Evolutionary conservation across 2,113 vertebrate species (phyloP), one percentile per base, ranked within the genome.

Genomic region (Amphiprion percula): DNA sequence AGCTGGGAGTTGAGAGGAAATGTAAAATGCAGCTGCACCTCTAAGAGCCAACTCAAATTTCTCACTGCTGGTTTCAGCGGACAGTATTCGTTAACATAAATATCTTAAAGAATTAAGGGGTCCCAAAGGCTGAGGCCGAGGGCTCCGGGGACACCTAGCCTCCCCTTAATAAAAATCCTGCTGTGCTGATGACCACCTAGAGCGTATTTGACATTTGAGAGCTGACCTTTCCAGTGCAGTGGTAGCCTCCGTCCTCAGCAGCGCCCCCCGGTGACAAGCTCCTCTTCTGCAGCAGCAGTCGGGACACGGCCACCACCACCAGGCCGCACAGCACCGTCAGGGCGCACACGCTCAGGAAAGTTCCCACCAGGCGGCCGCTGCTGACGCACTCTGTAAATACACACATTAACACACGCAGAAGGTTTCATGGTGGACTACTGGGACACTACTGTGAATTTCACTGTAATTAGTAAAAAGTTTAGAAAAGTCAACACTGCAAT

Each of bases 271-370:
- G 94, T 84, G 94, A 91, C 85, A 84, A 82, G 74, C 56, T 83
- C 89, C 93, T 95, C 63, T 95, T 96, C 58, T 96, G 94, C 72
- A 99, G 93, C 80, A 97, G 91, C 59, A 97, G 94, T 47, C 96
- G 95, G 70, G 96, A 95, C 86, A 97, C 94, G 19, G 97, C 95
- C 74, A 99, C 95, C 91, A 96, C 91, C 77, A 97, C 95, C 87
- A 99, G 90, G 4, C 98, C 98, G 0, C 97, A 96, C 61, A 98
- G 91, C 91, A 99, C 94, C 0, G 98, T 99, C 79, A 98, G 92
- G 67, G 96, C 96, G 82, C 96, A 97, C 78, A 97, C 96, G 55
- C 97, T 96, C 87, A 97, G 95, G 95, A 99, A 99, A 50, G 96
- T 97, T 85, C 95, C 95, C 8, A 98, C 92, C 85, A 96, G 94